These are phyloP conservation scores for Dendrolimus punctatus DNA, from an alignment of 1,140 invertebrate genomes.

Conservation along the genomic window DNA sequence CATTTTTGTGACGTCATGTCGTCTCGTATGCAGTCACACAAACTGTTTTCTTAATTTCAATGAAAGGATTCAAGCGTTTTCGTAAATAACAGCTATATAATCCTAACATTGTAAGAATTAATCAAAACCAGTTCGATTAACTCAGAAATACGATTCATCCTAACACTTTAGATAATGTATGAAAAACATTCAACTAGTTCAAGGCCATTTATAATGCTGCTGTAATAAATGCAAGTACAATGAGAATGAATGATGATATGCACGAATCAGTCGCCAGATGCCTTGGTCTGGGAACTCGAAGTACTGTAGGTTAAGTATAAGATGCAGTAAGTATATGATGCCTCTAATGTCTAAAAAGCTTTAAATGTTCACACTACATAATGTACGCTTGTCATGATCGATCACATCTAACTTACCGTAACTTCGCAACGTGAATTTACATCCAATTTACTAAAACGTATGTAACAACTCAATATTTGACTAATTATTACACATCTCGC, in stretches of 20 bases:
- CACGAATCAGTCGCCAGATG: conserved; percentile 29
- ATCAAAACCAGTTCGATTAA: too few species aligned
- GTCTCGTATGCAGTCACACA: too few species aligned
- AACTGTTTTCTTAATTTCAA: too few species aligned
- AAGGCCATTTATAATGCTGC: conserved; percentile 33
- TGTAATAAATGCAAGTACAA: conserved; percentile 40
- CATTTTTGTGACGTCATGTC: too few species aligned
- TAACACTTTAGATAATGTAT: conserved; percentile 14
- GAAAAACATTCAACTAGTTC: conserved; percentile 24
- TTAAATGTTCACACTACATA: conserved; percentile 46
- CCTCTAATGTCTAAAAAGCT: conserved; percentile 59
- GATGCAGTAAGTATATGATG: conserved; percentile 39
- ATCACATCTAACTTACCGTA: conserved; percentile 62
- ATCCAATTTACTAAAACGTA: conserved; percentile 40
- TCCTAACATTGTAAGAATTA: too few species aligned
- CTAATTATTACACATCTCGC: conserved; percentile 38
- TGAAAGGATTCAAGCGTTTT: too few species aligned
- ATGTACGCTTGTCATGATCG: conserved; percentile 28
- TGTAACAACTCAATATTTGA: conserved; percentile 34
- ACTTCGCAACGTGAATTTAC: conserved; percentile 43
- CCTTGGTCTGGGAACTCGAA: conserved; percentile 30
- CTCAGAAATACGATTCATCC: too few species aligned
- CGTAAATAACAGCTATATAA: too few species aligned
- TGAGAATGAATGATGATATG: conserved; percentile 36
- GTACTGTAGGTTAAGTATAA: conserved; percentile 10